phyloP scores from a whole-genome alignment of 2,113 vertebrate species.

The Nesoenas mayeri region DNA sequence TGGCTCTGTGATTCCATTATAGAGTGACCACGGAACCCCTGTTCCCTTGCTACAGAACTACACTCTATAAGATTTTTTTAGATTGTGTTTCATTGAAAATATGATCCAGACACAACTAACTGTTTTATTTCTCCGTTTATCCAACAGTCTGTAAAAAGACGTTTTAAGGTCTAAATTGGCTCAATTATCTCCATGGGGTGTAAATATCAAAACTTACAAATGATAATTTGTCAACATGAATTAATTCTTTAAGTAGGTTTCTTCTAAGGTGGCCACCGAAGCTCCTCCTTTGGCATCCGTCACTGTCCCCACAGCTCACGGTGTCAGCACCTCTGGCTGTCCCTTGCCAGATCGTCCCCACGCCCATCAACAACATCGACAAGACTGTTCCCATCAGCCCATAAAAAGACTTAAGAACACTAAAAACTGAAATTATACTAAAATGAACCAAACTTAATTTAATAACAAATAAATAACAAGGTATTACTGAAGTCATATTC shows the following conservation, averaged over 20 bases:
- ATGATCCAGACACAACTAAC: background rate
- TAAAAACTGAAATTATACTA: background rate
- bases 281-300: background rate
- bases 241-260: background rate
- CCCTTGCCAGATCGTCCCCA: background rate
- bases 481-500: background rate
- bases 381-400: background rate
- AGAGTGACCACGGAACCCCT: conserved; percentile 23
- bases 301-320: background rate
- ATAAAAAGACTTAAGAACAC: background rate
- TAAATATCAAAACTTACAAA: background rate
- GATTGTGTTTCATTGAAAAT: background rate
- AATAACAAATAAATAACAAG: background rate
- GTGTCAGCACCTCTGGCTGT: background rate
- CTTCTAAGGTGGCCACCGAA: background rate
- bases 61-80: background rate
- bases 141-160: background rate
- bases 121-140: background rate
- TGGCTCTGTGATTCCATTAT: background rate
- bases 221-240: background rate
- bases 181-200: background rate
- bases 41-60: background rate
- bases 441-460: background rate
- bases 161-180: background rate
- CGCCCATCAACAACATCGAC: background rate